Evolutionary conservation across 2,888 invertebrate species (phyloP).

Genomic region (Rugalucina vietnamica): DNA sequence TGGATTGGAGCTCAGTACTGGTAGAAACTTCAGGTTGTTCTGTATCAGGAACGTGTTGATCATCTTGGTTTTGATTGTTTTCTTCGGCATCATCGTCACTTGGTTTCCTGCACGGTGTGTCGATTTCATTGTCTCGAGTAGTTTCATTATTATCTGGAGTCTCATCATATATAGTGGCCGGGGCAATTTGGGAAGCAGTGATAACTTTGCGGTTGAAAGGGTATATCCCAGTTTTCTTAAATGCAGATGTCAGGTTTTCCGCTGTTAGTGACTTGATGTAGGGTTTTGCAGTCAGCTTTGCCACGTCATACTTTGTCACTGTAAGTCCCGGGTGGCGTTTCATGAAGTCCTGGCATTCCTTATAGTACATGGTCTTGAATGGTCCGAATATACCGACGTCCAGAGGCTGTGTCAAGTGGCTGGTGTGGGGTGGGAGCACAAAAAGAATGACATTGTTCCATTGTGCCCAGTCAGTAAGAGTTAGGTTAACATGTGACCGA

Average conservation of each 20-base stretch:
- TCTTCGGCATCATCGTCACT: too few species aligned
- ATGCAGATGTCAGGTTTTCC: constrained; percentile 32
- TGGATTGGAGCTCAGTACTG: too few species aligned
- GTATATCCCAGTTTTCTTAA: constrained; percentile 36
- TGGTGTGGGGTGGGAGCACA: constrained; percentile 43
- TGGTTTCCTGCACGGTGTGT: too few species aligned
- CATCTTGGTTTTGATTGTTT: too few species aligned
- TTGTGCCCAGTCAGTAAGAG: constrained; percentile 1
- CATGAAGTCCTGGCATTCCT: constrained; percentile 38
- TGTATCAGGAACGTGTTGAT: too few species aligned
- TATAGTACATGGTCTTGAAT: constrained; percentile 36
- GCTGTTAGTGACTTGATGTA: constrained; percentile 33
- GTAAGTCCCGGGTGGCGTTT: constrained; percentile 20
- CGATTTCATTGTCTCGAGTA: too few species aligned
- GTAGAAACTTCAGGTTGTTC: too few species aligned
- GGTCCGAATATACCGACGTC: constrained; percentile 36
- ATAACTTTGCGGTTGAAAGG: constrained; percentile 31
- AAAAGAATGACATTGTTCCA: constrained; percentile 39
- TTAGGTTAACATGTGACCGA: constrained; percentile 6
- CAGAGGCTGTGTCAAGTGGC: constrained; percentile 30
- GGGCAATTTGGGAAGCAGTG: constrained; percentile 5
- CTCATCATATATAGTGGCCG: constrained; percentile 29
- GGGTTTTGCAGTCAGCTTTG: constrained; percentile 26
- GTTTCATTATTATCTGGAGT: too few species aligned
- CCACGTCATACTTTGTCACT: constrained; percentile 36